Base-by-base conservation (phyloP, 1,140 invertebrate species). In the Diuraphis noxia region DNA sequence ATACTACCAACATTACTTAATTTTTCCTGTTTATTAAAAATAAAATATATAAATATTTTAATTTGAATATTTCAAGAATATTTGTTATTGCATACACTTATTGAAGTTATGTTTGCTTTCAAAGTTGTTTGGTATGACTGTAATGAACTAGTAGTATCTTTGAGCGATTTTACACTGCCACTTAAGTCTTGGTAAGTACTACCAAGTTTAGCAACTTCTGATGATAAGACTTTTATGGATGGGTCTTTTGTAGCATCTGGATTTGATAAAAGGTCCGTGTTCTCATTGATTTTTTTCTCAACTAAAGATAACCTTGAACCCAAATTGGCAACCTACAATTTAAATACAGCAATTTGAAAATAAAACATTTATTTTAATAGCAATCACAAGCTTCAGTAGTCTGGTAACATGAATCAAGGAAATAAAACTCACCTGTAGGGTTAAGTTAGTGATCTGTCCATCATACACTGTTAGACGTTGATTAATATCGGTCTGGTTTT, bases 401-500 rank as follows among this genome's bases (percentile, higher is more conserved):
- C 30, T n/a, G 30, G 56, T 63, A 63, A 19, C 34, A 79, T 25
- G 21, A 38, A 81, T 81, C 8, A 85, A 21, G 21, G 46, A 46
- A 46, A 17, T 85, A 34, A 90, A n/a, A 92, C 89, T 92, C 93
- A 95, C 95, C 94, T 95, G 94, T 46, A 93, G 81, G 17, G 94
- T 95, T 92, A 95, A 94, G 93, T 95, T 95, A 77, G 93, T 94
- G 81, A 95, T 93, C 92, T 94, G 94, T 40, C 92, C 87, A 40
- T 94, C 94, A 46, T 95, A 93, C 92, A 94, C 93, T 0, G 93
- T 93, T 10, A 96, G 93, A 92, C 95, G 94, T 52, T 93, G 93
- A 92, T 94, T 95, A 77, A 96, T 94, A 56, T 94, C 93, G 25
- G 94, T 96, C 82, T 96, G 95, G 93, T 96, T 96, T 72, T 95